Base-by-base conservation (phyloP, 2,888 invertebrate species). In the Coleophora flavipennella region DNA sequence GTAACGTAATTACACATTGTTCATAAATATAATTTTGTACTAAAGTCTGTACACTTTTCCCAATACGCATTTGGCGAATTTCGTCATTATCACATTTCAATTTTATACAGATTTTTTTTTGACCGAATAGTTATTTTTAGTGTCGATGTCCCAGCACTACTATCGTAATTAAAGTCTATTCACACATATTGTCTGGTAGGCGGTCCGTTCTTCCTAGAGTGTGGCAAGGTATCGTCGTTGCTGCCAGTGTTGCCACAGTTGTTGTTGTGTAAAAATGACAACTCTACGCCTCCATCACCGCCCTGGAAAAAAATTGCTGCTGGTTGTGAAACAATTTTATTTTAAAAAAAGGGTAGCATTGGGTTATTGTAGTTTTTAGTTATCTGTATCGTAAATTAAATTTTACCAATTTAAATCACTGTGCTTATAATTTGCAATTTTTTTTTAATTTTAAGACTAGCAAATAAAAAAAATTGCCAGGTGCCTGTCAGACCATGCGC, bases 181-280 rank as follows among this genome's bases (percentile, higher is more conserved):
- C 65, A 83, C 53, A 83, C 80, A 43, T 83, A 83, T 44, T 81
- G 83, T 38, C 81, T 57, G 8, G 54, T 38, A 2, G 69, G 49
- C 2, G 79, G 70, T 0, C 74, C 77, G 44, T 80, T 81, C 52
- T 84, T 84, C 46, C 80, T 71, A 27, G 80, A 61, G 44, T 77
- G 76, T 26, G 80, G 67, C 36, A 80, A 43, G 8, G 75, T 70
- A 38, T 77, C 80, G 31, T 81, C 83, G 36, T 73, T 75, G 45
- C 65, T 72, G 1, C 74, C 74, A 34, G 75, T 70, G 50, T 76
- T 56, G 26, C 62, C 62, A 45, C 72, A 74, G 57, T 89, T 91
- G 75, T 91, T 91, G 72, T 91, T 91, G 60, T 89, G 89, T 53
- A 91, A 73, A 70, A 90, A 90, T 36, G 91, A 89, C 86, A 91